phyloP scores from a whole-genome alignment of 2,797 vertebrate genomes.

The Cyprinodon diabolis region DNA sequence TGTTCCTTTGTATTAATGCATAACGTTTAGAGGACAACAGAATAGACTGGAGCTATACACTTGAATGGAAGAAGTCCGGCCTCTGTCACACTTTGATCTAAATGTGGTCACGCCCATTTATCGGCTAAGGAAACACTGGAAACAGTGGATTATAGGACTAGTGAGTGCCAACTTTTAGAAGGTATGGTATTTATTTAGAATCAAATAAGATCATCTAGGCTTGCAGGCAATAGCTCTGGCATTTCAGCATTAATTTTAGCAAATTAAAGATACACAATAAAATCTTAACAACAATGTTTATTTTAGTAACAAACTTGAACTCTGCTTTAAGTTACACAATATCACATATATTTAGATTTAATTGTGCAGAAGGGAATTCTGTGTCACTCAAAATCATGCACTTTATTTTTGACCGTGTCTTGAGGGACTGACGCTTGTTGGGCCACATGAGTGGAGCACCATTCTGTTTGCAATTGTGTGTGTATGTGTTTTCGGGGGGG shows the following conservation, averaged over 20 bases:
- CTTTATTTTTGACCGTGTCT: constrained; percentile 60
- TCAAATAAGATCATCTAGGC: no score
- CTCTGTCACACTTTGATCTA: background rate
- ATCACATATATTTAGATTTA: background rate
- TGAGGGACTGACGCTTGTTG: constrained; percentile 33
- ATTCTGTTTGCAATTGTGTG: constrained; percentile 52
- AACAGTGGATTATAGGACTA: background rate
- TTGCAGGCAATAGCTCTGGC: no score
- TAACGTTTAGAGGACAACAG: constrained; percentile 58
- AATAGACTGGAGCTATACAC: background rate
- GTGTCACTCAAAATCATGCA: constrained; percentile 40
- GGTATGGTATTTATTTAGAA: no score
- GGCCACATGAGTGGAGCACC: constrained; percentile 31
- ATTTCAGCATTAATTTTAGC: no score
- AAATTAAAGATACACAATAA: no score
- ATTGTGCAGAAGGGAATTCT: background rate
- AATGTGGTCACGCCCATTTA: background rate
- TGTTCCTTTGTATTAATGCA: constrained; percentile 4
- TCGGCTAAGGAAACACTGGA: background rate
- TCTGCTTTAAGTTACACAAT: background rate
- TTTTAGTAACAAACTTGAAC: background rate
- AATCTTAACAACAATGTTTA: background rate
- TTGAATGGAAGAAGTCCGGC: background rate
- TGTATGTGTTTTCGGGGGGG: background rate
- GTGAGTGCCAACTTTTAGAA: background rate